These are phyloP conservation scores for Drosophila obscura DNA, from an alignment of 1,140 invertebrate genomes.

Conservation along the genomic window DNA sequence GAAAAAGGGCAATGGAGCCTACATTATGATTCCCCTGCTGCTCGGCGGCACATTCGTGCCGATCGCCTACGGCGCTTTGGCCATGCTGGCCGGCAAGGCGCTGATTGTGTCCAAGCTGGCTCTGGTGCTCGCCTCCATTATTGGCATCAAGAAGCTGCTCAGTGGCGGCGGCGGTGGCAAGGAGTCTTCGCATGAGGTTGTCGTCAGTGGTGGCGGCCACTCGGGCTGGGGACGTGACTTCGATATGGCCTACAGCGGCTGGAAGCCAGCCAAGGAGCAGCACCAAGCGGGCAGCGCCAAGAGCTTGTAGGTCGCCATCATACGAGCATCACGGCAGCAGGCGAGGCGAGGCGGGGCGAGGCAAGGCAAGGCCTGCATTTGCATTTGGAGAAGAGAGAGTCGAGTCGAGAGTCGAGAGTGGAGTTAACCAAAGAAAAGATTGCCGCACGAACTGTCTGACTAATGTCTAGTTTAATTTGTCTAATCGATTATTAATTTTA, in stretches of 20 bases:
- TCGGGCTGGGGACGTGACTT: slow-evolving; percentile 89
- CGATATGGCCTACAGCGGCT: slow-evolving; percentile 87
- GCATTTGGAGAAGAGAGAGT: slow-evolving; percentile 52
- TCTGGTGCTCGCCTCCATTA: slow-evolving; percentile 91
- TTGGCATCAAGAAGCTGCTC: slow-evolving; percentile 92
- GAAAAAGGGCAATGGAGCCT: slow-evolving; percentile 89
- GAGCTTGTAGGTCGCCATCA: slow-evolving; percentile 55
- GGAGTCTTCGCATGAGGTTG: slow-evolving; percentile 88
- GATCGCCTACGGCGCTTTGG: slow-evolving; percentile 90
- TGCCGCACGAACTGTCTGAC: slow-evolving; percentile 75
- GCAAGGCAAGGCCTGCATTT: slow-evolving; percentile 40
- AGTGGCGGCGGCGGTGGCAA: slow-evolving; percentile 86
- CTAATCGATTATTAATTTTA: slow-evolving; percentile 56
- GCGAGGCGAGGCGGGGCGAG: slow-evolving; percentile 14
- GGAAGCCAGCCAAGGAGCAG: slow-evolving; percentile 84
- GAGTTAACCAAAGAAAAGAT: slow-evolving; percentile 74
- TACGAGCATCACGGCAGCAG: not conserved
- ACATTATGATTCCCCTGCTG: slow-evolving; percentile 90
- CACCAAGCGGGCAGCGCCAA: slow-evolving; percentile 58
- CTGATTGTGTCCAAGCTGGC: slow-evolving; percentile 93
- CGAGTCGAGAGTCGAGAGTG: not conserved
- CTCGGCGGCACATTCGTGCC: slow-evolving; percentile 91
- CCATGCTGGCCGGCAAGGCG: slow-evolving; percentile 92
- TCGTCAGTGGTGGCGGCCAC: slow-evolving; percentile 88
- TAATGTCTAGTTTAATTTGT: slow-evolving; percentile 72